phyloP scores from a whole-genome alignment of 1,140 invertebrate species.

The Lepidurus packardi region DNA sequence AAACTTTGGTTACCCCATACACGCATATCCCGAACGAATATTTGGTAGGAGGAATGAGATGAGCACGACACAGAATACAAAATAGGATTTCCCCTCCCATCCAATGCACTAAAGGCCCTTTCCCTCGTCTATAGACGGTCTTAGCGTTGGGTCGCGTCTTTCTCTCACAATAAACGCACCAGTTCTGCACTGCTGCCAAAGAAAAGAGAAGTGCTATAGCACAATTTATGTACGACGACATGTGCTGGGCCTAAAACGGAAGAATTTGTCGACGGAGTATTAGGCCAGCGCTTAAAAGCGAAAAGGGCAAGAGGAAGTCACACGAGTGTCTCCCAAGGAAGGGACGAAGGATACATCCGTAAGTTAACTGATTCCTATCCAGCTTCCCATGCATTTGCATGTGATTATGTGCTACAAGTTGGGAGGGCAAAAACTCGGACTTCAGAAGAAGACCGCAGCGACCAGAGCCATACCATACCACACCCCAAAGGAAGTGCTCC shows the following conservation, averaged over 20 bases:
- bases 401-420: neutral
- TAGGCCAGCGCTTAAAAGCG: neutral
- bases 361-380: neutral
- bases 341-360: neutral
- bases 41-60: no score
- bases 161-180: no score
- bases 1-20: no score
- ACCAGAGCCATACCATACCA: neutral
- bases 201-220: neutral
- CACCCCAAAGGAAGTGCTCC: neutral
- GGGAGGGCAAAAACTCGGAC: no score
- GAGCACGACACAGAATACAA: no score
- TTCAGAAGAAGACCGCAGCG: neutral
- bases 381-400: neutral
- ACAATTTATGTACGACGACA: neutral
- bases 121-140: no score
- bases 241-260: constrained; percentile 13
- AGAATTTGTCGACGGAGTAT: constrained; percentile 16
- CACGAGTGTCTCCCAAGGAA: neutral
- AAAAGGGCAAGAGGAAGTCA: neutral
- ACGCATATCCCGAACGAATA: no score
- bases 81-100: no score
- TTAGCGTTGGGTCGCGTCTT: no score
- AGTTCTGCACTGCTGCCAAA: no score
- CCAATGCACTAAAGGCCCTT: no score